These are phyloP conservation scores for Micronycteris hirsuta DNA, from an alignment of 2,113 vertebrate genomes.

Conservation along the genomic window DNA sequence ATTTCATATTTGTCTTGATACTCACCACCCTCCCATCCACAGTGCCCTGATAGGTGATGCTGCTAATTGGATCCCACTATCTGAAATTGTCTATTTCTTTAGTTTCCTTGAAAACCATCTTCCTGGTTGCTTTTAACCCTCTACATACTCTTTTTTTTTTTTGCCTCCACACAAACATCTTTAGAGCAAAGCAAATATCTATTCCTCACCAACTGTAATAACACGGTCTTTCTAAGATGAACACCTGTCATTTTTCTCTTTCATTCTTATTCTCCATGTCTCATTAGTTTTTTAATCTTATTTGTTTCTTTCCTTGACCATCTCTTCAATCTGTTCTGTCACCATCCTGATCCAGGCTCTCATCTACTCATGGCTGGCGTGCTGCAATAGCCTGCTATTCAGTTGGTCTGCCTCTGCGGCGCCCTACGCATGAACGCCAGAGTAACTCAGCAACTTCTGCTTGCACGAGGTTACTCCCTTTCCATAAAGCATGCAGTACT, in stretches of 20 bases:
- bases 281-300: neutral
- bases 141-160: neutral
- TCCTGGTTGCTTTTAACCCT: neutral
- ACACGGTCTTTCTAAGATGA: neutral
- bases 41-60: neutral
- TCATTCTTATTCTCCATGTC: neutral
- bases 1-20: neutral
- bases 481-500: neutral
- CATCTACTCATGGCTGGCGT: neutral
- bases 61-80: neutral
- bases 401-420: neutral
- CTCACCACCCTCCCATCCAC: neutral
- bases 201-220: neutral
- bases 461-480: neutral
- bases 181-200: neutral
- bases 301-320: neutral
- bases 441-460: neutral
- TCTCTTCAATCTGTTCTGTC: neutral
- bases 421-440: neutral
- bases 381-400: neutral
- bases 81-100: neutral
- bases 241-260: neutral
- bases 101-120: neutral
- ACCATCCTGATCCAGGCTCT: neutral
- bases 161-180: neutral